Percentiles rank a stretch among this genome's conserved stretches.
Evolutionary conservation across 2,113 vertebrate species (phyloP).

Genomic region (Pseudolaguvia tuberculata): DNA sequence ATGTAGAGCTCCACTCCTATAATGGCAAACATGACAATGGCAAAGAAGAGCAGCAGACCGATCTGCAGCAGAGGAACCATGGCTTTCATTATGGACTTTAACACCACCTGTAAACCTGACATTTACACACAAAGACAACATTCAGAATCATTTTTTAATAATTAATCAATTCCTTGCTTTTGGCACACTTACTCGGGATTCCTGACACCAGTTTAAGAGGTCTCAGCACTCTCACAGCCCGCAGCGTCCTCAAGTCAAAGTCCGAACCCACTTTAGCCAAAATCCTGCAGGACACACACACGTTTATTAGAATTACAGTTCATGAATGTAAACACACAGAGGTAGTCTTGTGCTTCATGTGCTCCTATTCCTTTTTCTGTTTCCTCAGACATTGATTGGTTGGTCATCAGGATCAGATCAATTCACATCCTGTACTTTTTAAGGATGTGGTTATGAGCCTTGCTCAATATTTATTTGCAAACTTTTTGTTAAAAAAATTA

Average conservation of each 20-base stretch:
- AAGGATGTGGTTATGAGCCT: no score
- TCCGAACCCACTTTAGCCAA: conserved; percentile 87
- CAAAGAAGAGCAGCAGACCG: conserved; percentile 92
- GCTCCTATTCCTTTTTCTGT: neutral
- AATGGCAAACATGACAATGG: conserved; percentile 99
- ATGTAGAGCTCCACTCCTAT: conserved; percentile 98
- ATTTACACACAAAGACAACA: neutral
- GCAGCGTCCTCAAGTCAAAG: conserved; percentile 88
- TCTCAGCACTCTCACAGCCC: conserved; percentile 87
- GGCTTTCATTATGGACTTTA: conserved; percentile 99
- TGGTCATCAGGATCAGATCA: neutral
- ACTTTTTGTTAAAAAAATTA: no score
- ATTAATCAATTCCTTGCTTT: neutral
- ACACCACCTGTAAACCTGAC: conserved; percentile 91
- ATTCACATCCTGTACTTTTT: no score
- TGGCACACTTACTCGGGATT: conserved; percentile 86
- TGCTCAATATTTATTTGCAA: no score
- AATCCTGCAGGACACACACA: conserved; percentile 71
- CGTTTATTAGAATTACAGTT: no score
- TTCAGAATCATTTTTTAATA: neutral
- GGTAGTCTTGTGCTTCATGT: no score
- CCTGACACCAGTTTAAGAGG: conserved; percentile 95
- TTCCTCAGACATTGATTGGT: neutral
- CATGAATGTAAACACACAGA: neutral
- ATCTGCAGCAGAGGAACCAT: conserved; percentile 98